A percentile compares a stretch with the other conserved stretches of the same genome.
phyloP scores from a whole-genome alignment of 2,113 vertebrate species.

The Erythrocercus mccallii region DNA sequence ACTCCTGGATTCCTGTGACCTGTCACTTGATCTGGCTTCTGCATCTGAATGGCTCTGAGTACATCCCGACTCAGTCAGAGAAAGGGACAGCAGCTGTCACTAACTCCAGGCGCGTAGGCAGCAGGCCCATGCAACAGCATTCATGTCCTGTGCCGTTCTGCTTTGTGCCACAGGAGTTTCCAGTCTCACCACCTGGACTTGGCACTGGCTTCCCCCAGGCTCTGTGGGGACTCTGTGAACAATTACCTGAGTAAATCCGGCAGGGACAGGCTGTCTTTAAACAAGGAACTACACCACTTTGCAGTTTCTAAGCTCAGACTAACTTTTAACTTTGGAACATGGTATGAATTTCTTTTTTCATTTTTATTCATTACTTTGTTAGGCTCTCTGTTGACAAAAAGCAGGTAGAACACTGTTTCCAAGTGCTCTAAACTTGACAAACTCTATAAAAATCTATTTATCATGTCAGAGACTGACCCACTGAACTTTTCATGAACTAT shows the following conservation, averaged over 20 bases:
- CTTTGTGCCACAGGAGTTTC: neutral
- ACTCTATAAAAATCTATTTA: neutral
- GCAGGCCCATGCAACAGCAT: neutral
- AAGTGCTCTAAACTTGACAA: neutral
- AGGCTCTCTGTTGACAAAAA: neutral
- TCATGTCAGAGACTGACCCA: neutral
- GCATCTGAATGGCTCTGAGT: neutral
- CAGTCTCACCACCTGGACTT: neutral
- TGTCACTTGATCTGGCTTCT: neutral
- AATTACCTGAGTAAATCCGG: neutral
- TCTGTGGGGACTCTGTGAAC: neutral
- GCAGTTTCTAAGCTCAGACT: neutral
- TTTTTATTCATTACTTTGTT: neutral
- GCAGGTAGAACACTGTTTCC: neutral
- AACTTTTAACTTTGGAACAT: neutral
- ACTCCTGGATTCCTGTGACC: neutral
- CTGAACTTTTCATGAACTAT: neutral
- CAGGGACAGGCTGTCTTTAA: neutral
- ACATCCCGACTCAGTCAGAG: rapidly evolving
- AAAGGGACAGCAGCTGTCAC: neutral
- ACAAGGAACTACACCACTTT: neutral
- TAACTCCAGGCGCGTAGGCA: neutral
- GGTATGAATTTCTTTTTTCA: neutral
- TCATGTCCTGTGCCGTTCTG: neutral
- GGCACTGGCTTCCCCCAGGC: rapidly evolving